Conservation (phyloP, 2,888 invertebrate genomes). For the Hypomecis punctinalis region DNA sequence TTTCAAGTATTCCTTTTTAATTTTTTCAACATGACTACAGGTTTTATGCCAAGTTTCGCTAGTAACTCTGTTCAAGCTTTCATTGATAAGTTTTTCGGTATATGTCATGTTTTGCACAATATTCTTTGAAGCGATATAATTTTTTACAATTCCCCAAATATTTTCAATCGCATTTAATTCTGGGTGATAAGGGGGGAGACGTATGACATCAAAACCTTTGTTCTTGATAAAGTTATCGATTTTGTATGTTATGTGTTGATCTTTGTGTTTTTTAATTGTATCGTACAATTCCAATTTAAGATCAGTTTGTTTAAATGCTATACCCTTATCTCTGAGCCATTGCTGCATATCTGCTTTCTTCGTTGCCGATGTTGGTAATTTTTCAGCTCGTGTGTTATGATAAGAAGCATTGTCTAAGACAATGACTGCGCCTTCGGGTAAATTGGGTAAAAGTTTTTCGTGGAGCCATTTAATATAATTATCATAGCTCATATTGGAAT, state of each 20-base stretch:
- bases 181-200: no score
- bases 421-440: conserved; percentile 38
- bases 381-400: conserved; percentile 32
- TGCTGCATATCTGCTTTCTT: conserved; percentile 39
- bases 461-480: conserved; percentile 46
- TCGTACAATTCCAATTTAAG: conserved; percentile 23
- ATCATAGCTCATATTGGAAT: conserved; percentile 43
- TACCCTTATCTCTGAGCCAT: conserved; percentile 37
- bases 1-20: conserved; percentile 10
- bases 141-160: no score
- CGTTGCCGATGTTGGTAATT: conserved; percentile 28
- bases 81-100: conserved; percentile 3
- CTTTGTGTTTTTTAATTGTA: conserved; percentile 16
- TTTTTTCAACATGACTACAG: conserved; percentile 10
- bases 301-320: conserved; percentile 10
- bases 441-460: conserved; percentile 44
- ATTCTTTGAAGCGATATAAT: no score
- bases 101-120: conserved; percentile 8
- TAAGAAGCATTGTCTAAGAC: conserved; percentile 42
- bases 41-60: conserved; percentile 5
- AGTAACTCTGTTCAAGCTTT: conserved; percentile 4
- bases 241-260: not conserved
- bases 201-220: no score
- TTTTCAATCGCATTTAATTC: no score
- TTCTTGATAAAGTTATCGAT: no score